A percentile compares a stretch with the other conserved stretches of the same genome.
Conservation (phyloP, 2,113 vertebrate species). For the Motacilla tschutschensis region DNA sequence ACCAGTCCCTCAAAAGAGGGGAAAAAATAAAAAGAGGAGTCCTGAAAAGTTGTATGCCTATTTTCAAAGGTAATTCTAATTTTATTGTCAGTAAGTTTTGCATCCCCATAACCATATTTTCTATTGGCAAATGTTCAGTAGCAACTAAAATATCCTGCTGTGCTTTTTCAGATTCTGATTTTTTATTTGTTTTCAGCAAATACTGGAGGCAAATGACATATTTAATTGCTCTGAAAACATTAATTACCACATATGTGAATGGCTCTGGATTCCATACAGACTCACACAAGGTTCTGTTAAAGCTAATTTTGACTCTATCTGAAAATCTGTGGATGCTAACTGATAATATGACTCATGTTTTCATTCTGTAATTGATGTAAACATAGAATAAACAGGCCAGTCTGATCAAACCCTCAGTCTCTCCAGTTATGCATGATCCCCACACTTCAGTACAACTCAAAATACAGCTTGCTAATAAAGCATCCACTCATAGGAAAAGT, state of each 20-base stretch:
- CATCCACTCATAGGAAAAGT: neutral
- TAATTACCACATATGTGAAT: conserved; percentile 11
- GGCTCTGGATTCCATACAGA: neutral
- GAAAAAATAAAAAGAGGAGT: neutral
- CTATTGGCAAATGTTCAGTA: conserved; percentile 11
- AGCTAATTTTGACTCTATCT: neutral
- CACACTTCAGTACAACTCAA: neutral
- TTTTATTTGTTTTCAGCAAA: conserved; percentile 44
- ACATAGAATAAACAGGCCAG: neutral
- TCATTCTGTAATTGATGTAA: conserved; percentile 25
- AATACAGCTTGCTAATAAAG: neutral
- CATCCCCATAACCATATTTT: neutral
- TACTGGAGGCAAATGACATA: conserved; percentile 1
- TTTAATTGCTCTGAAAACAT: conserved; percentile 42
- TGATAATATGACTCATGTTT: neutral
- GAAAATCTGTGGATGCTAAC: conserved; percentile 13
- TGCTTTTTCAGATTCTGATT: conserved; percentile 1
- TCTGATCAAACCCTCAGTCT: neutral
- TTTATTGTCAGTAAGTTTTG: neutral
- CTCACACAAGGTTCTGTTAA: neutral
- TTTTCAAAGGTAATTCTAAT: neutral
- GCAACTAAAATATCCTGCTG: conserved; percentile 1
- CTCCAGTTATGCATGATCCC: neutral
- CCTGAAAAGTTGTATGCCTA: neutral
- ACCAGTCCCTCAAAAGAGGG: neutral